These are phyloP conservation scores for Lithophane semibrunnea DNA, from an alignment of 2,888 invertebrate genomes.

Conservation along the genomic window DNA sequence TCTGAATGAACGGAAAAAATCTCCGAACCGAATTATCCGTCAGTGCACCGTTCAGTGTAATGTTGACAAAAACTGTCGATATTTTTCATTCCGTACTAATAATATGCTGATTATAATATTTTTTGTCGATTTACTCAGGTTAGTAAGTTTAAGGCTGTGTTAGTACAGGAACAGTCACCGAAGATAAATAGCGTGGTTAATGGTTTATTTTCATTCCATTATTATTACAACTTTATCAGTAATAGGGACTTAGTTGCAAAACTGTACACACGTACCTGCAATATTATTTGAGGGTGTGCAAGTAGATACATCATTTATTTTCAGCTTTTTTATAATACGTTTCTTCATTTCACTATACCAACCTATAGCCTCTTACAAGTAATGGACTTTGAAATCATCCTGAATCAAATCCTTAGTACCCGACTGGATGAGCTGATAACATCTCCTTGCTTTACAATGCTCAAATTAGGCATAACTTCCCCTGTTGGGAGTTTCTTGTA, in stretches of 20 bases:
- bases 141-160: conserved; percentile 18
- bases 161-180: conserved; percentile 17
- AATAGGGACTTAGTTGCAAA: not conserved
- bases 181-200: conserved; percentile 2
- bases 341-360: not conserved
- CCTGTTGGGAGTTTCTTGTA: not conserved
- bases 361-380: not conserved
- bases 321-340: not conserved
- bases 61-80: conserved; percentile 51
- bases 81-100: conserved; percentile 48
- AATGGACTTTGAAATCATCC: not conserved
- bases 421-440: not conserved
- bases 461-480: not conserved
- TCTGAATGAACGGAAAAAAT: conserved; percentile 60
- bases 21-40: conserved; percentile 1
- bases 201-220: not conserved
- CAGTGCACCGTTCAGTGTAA: conserved; percentile 45
- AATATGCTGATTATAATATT: conserved; percentile 22
- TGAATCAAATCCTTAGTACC: not conserved
- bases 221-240: not conserved
- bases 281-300: not conserved
- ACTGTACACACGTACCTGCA: not conserved
- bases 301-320: not conserved
- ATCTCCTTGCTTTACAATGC: not conserved
- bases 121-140: conserved; percentile 34